Evolutionary conservation across 2,113 vertebrate genomes (phyloP).

Genomic region (Callipepla californica): DNA sequence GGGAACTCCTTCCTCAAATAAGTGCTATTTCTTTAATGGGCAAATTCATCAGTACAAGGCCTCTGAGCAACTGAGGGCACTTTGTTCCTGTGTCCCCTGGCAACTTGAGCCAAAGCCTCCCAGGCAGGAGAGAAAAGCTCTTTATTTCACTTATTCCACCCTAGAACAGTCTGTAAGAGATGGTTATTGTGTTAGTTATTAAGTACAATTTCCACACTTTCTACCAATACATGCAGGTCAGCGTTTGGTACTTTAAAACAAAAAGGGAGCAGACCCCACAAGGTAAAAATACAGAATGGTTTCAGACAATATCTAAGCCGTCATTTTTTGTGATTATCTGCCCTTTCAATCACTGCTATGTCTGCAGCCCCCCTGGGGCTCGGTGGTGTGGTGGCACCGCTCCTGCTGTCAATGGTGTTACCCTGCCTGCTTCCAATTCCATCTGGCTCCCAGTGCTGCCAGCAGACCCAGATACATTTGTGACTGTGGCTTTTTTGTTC

Average conservation of each 20-base stretch:
- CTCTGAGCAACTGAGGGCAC: not conserved
- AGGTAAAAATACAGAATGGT: not conserved
- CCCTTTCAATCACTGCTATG: not conserved
- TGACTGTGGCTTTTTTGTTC: not conserved
- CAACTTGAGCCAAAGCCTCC: conserved; percentile 43
- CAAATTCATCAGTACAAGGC: not conserved
- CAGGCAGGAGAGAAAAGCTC: conserved; percentile 42
- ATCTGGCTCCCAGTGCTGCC: not conserved
- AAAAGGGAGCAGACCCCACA: not conserved
- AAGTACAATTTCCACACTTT: conserved; percentile 48
- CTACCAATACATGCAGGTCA: conserved; percentile 12
- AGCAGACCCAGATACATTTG: not conserved
- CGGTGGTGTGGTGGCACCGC: accelerated
- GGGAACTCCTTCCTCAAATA: not conserved
- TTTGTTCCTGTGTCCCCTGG: not conserved
- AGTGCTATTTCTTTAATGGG: not conserved
- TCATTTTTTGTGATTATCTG: conserved; percentile 32
- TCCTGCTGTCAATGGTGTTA: not conserved
- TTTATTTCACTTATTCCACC: conserved; percentile 65
- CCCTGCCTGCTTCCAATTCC: not conserved
- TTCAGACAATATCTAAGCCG: conserved; percentile 23
- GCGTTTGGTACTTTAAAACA: conserved; percentile 35
- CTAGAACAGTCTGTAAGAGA: conserved; percentile 6
- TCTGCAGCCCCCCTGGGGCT: not conserved
- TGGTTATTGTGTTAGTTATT: conserved; percentile 62